Evolutionary conservation across 2,797 vertebrate genomes (phyloP).

Genomic region (Premnoplex brunnescens): DNA sequence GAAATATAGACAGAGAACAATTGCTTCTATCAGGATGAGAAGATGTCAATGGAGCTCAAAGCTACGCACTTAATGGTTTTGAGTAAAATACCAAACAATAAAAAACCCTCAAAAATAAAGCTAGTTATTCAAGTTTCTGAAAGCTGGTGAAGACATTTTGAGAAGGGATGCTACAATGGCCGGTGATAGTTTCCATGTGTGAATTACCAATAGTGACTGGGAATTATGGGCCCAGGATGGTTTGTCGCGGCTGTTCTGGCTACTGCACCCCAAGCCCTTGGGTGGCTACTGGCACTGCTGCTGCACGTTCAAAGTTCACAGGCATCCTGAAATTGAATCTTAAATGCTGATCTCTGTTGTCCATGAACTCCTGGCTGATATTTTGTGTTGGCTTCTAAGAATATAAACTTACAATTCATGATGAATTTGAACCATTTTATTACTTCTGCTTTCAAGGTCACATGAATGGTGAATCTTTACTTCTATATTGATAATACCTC

Average conservation of each 20-base stretch:
- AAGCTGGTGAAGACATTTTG: neutral
- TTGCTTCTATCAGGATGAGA: neutral
- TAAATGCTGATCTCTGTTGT: neutral
- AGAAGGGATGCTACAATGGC: neutral
- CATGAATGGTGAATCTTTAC: neutral
- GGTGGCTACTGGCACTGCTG: neutral
- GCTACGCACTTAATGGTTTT: neutral
- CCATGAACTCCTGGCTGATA: neutral
- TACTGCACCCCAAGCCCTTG: neutral
- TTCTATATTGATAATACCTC: neutral
- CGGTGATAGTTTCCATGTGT: neutral
- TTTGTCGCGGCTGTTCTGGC: neutral
- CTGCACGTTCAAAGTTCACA: neutral
- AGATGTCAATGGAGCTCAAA: neutral
- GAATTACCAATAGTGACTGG: neutral
- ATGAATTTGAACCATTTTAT: neutral
- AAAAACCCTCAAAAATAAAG: neutral
- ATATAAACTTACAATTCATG: neutral
- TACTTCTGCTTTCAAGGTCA: neutral
- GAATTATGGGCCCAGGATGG: rapidly evolving
- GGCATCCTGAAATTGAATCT: neutral
- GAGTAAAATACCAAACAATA: neutral
- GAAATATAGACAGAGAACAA: neutral
- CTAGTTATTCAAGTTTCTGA: neutral
- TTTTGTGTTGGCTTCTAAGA: neutral